phyloP scores from a whole-genome alignment of 2,113 vertebrate species.

The Leptobrachium ailaonicum region DNA sequence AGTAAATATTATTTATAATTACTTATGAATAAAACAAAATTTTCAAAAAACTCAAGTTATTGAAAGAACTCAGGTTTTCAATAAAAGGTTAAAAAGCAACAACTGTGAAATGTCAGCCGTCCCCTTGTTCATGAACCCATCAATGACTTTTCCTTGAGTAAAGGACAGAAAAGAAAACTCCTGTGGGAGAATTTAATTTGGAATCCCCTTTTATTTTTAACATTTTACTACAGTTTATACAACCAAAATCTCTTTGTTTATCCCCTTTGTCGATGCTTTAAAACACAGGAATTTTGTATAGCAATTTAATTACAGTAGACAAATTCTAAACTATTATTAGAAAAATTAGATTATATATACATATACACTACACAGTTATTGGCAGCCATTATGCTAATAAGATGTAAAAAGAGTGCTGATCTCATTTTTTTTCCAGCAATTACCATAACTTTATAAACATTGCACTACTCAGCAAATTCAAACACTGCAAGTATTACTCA shows the following conservation, averaged over 20 bases:
- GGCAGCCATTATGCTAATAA: conserved; percentile 39
- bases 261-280: neutral
- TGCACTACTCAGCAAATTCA: conserved; percentile 40
- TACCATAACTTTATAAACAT: conserved; percentile 29
- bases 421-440: conserved; percentile 30
- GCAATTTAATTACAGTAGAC: neutral
- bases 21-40: too few relatives aligned
- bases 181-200: too few relatives aligned
- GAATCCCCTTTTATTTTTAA: too few relatives aligned
- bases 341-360: conserved; percentile 5
- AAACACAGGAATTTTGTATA: neutral
- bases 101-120: too few relatives aligned
- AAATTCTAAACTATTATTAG: neutral
- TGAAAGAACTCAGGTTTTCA: too few relatives aligned
- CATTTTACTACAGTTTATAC: too few relatives aligned
- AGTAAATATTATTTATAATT: too few relatives aligned
- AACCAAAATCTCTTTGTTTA: neutral
- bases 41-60: too few relatives aligned
- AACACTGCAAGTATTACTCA: conserved; percentile 11
- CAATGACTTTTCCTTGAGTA: too few relatives aligned
- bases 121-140: too few relatives aligned
- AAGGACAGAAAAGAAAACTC: too few relatives aligned
- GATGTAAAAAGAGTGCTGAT: conserved; percentile 36
- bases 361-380: conserved; percentile 11
- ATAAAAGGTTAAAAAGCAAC: too few relatives aligned